Evolutionary conservation across 2,113 vertebrate species (phyloP).

Genomic region (Hydrolagus affinis): DNA sequence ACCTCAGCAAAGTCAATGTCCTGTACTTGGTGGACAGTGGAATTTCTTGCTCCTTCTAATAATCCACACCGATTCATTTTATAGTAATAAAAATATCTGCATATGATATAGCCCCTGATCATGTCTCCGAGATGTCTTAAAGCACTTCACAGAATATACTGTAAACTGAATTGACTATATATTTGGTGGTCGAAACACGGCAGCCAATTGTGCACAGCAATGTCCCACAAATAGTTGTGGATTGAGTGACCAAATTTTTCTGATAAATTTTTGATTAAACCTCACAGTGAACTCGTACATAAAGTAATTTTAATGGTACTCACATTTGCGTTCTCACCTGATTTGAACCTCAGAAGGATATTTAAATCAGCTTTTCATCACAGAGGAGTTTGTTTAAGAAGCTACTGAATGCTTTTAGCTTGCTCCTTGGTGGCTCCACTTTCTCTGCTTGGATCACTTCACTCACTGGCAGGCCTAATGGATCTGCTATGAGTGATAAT

Average conservation of each 20-base stretch:
- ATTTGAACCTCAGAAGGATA: background rate
- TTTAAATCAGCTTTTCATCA: constrained; percentile 8
- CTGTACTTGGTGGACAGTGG: no score
- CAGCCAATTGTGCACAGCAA: no score
- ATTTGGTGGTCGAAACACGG: no score
- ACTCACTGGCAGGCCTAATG: background rate
- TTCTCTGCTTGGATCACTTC: background rate
- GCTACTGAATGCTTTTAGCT: background rate
- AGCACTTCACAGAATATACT: no score
- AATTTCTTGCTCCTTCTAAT: no score
- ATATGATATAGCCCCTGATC: no score
- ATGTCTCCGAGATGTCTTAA: no score
- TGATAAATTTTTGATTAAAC: constrained; percentile 1
- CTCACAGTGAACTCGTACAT: background rate
- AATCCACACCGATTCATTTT: no score
- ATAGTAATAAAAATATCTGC: no score
- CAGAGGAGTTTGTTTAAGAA: background rate
- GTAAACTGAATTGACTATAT: no score
- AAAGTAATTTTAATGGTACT: background rate
- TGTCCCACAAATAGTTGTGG: no score
- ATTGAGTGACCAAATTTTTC: background rate
- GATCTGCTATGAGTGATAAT: background rate
- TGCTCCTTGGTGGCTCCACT: background rate
- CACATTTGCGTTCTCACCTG: background rate
- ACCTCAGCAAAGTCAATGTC: no score